These are phyloP conservation scores for Spheniscus humboldti DNA, from an alignment of 2,797 vertebrate genomes.

Conservation along the genomic window DNA sequence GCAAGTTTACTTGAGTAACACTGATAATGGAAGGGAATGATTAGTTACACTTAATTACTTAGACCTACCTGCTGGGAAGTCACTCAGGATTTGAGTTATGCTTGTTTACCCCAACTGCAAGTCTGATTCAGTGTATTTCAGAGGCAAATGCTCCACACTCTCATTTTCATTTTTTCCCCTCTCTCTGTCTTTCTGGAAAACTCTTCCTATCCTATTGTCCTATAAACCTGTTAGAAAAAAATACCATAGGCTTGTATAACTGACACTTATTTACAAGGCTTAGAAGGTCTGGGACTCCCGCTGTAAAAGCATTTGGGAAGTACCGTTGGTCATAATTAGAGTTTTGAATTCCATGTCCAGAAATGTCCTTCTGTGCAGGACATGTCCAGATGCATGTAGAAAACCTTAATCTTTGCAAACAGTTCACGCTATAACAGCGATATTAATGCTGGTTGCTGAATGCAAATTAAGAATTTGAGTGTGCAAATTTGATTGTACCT, in stretches of 20 bases:
- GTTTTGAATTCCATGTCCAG: background rate
- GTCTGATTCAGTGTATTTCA: background rate
- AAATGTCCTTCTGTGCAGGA: background rate
- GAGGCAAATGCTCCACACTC: background rate
- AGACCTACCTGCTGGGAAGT: background rate
- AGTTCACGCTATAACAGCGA: background rate
- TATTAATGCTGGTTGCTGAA: background rate
- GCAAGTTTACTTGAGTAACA: background rate
- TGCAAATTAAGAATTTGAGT: background rate
- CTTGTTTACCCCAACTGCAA: background rate
- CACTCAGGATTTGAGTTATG: background rate
- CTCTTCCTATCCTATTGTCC: background rate
- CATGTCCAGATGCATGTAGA: background rate
- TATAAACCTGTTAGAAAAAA: background rate
- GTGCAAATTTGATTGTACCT: background rate
- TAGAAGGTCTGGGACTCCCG: background rate
- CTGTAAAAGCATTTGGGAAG: background rate
- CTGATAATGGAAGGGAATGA: background rate
- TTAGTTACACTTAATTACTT: background rate
- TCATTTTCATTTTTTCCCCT: background rate
- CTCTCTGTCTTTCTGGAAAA: background rate
- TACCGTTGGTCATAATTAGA: background rate
- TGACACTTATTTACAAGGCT: background rate
- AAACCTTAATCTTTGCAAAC: background rate
- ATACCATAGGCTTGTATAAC: background rate